Evolutionary conservation across 2,888 invertebrate species (phyloP).

Genomic region (Mythimna impura): DNA sequence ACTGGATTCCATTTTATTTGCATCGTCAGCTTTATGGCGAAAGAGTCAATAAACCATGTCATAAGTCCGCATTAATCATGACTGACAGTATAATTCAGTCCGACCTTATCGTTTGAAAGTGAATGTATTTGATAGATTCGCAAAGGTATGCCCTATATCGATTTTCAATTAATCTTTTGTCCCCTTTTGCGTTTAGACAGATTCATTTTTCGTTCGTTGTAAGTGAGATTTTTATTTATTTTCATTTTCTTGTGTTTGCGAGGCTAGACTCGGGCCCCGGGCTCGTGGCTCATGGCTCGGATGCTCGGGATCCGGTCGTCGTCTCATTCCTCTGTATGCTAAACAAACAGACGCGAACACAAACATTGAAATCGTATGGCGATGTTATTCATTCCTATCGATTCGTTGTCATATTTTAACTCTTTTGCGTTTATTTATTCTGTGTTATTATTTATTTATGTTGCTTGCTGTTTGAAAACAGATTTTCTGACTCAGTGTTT

Average conservation of each 20-base stretch:
- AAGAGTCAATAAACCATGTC: slow-evolving; percentile 82
- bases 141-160: slow-evolving; percentile 84
- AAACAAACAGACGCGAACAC: slow-evolving; percentile 80
- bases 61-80: slow-evolving; percentile 86
- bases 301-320: slow-evolving; percentile 68
- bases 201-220: slow-evolving; percentile 80
- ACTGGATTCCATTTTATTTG: slow-evolving; percentile 74
- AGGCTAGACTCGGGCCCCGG: slow-evolving; percentile 43
- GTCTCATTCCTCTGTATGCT: slow-evolving; percentile 78
- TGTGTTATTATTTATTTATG: slow-evolving; percentile 46
- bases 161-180: slow-evolving; percentile 89
- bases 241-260: slow-evolving; percentile 79
- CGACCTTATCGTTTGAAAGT: slow-evolving; percentile 84
- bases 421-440: slow-evolving; percentile 59
- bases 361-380: slow-evolving; percentile 83
- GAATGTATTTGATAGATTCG: slow-evolving; percentile 86
- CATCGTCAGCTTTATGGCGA: slow-evolving; percentile 65
- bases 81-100: slow-evolving; percentile 84
- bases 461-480: slow-evolving; percentile 27
- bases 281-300: slow-evolving; percentile 52
- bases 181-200: slow-evolving; percentile 82
- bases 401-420: slow-evolving; percentile 71
- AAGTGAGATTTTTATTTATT: slow-evolving; percentile 77
- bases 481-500: slow-evolving; percentile 2
- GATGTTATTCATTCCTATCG: slow-evolving; percentile 81